Conservation (phyloP, 2,888 invertebrate genomes). For the Hartigia nigra region DNA sequence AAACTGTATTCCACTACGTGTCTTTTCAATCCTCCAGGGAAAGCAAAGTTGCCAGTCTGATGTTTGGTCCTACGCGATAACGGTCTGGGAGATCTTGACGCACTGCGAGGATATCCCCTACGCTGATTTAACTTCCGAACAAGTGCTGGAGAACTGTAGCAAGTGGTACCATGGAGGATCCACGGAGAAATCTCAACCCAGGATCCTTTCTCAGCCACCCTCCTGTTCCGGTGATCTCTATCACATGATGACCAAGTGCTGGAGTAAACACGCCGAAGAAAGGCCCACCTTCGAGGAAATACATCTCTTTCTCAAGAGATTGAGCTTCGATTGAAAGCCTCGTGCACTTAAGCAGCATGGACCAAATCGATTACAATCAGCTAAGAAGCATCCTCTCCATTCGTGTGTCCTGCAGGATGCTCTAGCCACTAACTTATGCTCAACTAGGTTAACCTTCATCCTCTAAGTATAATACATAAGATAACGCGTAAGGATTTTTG, state of each 20-base stretch:
- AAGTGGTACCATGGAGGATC: slow-evolving; percentile 72
- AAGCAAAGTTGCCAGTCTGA: slow-evolving; percentile 89
- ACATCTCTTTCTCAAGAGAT: slow-evolving; percentile 78
- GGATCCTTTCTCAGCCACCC: slow-evolving; percentile 74
- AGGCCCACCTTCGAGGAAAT: slow-evolving; percentile 90
- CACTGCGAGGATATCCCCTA: slow-evolving; percentile 84
- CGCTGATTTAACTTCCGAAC: slow-evolving; percentile 84
- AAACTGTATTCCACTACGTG: background rate
- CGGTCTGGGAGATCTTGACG: slow-evolving; percentile 89
- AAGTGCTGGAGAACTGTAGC: slow-evolving; percentile 81
- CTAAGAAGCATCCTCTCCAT: slow-evolving; percentile 53
- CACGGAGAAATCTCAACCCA: slow-evolving; percentile 66
- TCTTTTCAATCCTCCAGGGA: slow-evolving; percentile 70
- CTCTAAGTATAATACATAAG: slow-evolving; percentile 43
- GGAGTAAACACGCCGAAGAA: slow-evolving; percentile 84
- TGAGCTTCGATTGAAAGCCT: slow-evolving; percentile 54
- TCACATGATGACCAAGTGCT: slow-evolving; percentile 92
- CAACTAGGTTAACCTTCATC: slow-evolving; percentile 62
- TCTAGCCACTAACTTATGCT: slow-evolving; percentile 63
- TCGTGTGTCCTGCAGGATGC: slow-evolving; percentile 46
- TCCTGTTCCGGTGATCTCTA: slow-evolving; percentile 86
- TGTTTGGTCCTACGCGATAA: slow-evolving; percentile 92
- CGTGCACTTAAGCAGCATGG: slow-evolving; percentile 44
- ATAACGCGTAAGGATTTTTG: slow-evolving; percentile 30
- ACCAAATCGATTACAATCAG: slow-evolving; percentile 63